These are phyloP conservation scores for Cheumatopsyche charites DNA, from an alignment of 1,140 invertebrate genomes.

Conservation along the genomic window DNA sequence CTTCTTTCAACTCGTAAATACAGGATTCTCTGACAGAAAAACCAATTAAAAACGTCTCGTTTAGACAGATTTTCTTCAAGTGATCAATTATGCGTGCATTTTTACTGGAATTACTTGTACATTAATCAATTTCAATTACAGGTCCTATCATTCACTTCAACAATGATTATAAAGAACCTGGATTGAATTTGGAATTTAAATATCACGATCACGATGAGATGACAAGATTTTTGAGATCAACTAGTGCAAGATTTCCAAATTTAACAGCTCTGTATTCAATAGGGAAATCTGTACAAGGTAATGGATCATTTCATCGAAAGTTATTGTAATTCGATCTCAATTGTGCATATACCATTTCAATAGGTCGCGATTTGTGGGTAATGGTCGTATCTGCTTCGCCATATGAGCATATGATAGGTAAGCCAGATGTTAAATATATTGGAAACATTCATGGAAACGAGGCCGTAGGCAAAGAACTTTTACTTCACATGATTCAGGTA, in stretches of 20 bases:
- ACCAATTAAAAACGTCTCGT: background rate
- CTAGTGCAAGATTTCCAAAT: slow-evolving; percentile 80
- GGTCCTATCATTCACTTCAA: slow-evolving; percentile 38
- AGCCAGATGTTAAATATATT: slow-evolving; percentile 91
- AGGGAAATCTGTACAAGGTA: slow-evolving; percentile 91
- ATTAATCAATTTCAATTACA: slow-evolving; percentile 27
- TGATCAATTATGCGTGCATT: too few relatives aligned
- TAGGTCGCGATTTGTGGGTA: slow-evolving; percentile 91
- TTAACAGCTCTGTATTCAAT: slow-evolving; percentile 90
- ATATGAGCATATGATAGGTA: slow-evolving; percentile 89
- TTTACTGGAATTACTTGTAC: too few relatives aligned
- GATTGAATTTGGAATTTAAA: slow-evolving; percentile 71
- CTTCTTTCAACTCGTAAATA: background rate
- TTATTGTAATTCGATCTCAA: background rate
- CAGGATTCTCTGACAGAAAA: too few relatives aligned
- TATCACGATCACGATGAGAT: slow-evolving; percentile 91
- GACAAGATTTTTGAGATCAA: slow-evolving; percentile 79
- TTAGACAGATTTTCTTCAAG: too few relatives aligned
- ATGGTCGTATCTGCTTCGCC: slow-evolving; percentile 90
- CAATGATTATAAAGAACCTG: slow-evolving; percentile 50
- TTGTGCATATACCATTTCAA: slow-evolving; percentile 29
- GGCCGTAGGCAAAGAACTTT: slow-evolving; percentile 84
- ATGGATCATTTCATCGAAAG: background rate
- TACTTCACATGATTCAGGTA: slow-evolving; percentile 86
- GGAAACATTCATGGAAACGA: slow-evolving; percentile 93